Evolutionary conservation across 2,113 vertebrate genomes (phyloP), one percentile per base, ranked within the genome.

Genomic region (Cariama cristata): DNA sequence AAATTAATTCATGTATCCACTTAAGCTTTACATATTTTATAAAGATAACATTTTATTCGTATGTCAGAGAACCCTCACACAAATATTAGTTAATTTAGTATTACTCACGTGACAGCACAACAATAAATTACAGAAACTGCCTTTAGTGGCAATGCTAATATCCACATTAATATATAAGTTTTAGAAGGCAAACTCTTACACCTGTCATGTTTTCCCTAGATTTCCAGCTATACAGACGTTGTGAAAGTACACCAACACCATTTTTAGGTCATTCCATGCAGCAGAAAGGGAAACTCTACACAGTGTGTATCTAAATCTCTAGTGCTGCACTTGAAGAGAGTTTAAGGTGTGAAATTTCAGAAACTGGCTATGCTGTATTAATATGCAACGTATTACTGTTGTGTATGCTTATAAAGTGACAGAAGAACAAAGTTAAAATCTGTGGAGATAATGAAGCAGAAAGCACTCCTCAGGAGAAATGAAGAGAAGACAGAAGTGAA

Each of bases 291-390:
- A 49, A 88, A 20, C 8, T 32, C 27, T 24, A 45, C 18, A 73
- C 3, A 40, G 3, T 44, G 8, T 38, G 4, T 4, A 23, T 73
- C 67, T 62, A 12, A 0, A 1, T 28, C 28, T 75, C 35, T 35
- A 55, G 8, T 35, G 18, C 14, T 83, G 38, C 22, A 50, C 58
- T 67, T 0, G 0, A 23, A 35, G 28, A 71, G 8, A 87, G 28
- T 27, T 75, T 68, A 66, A 84, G 26, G n/a, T 32, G 15, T 55
- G 59, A 88, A 66, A 74, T 81, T 67, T 91, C 58, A 80, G n/a
- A 69, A 93, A 68, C 27, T 49, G n/a, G 7, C 6, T 62, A 40
- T 22, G 35, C 4, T 85, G 11, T 28, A 67, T 80, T 84, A 58
- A 19, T 64, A 44, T 22, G 19, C 19, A 84, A 62, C 21, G 50